Evolutionary conservation across 2,797 vertebrate species (phyloP).

Genomic region (Pogonophryne albipinna): DNA sequence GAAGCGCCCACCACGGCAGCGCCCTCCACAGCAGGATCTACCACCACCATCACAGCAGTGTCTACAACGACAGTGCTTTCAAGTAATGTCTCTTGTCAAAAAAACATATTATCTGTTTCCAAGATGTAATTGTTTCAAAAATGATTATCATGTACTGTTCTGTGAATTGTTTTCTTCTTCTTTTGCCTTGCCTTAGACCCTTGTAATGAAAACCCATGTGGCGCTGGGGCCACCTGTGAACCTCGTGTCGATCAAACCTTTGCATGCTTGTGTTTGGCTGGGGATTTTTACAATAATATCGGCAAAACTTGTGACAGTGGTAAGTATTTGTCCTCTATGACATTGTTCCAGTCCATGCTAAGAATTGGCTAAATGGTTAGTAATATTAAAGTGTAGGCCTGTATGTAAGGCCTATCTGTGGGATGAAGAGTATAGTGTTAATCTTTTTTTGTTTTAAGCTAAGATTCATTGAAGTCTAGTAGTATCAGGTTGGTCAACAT

Average conservation of each 20-base stretch:
- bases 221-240: conserved; percentile 49
- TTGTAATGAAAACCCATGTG: conserved; percentile 46
- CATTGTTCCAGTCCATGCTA: not conserved
- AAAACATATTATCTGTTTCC: not conserved
- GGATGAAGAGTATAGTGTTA: not conserved
- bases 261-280: conserved; percentile 60
- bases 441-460: not conserved
- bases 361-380: not conserved
- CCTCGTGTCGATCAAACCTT: rapidly evolving
- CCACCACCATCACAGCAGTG: not conserved
- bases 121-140: not conserved
- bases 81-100: conserved; percentile 10
- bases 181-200: conserved; percentile 36
- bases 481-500: not conserved
- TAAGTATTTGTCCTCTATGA: conserved; percentile 37
- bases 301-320: not conserved
- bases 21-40: no score
- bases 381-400: not conserved
- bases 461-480: not conserved
- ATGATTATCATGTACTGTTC: not conserved
- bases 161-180: not conserved
- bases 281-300: rapidly evolving
- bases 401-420: not conserved
- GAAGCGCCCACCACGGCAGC: rapidly evolving
- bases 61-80: not conserved